phyloP scores from a whole-genome alignment of 2,113 vertebrate genomes.

The Tetrao urogallus region DNA sequence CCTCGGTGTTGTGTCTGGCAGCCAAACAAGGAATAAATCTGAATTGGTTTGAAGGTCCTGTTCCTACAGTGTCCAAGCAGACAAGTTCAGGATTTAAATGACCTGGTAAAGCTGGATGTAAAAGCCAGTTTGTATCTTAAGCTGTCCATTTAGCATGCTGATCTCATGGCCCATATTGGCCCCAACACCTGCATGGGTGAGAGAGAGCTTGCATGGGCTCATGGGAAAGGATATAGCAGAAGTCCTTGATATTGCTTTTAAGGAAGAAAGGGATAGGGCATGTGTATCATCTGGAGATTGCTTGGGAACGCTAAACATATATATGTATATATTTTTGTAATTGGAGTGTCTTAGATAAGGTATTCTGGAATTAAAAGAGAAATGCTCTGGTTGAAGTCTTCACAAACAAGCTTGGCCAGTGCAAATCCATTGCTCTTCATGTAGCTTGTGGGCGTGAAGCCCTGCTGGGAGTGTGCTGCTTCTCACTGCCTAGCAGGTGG shows the following conservation, averaged over 20 bases:
- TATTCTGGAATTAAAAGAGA: background rate
- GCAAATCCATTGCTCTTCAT: background rate
- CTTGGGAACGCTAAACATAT: background rate
- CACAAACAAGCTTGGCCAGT: background rate
- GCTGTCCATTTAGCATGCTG: background rate
- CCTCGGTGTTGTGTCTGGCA: conserved; percentile 32
- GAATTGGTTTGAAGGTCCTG: conserved; percentile 1
- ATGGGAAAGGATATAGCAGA: background rate
- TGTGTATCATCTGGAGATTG: background rate
- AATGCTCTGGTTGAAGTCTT: background rate
- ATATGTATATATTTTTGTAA: background rate
- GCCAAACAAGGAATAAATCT: background rate
- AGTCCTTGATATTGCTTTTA: background rate
- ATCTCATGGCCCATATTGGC: background rate
- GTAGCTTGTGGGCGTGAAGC: background rate
- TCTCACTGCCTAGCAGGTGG: background rate
- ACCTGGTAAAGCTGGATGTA: background rate
- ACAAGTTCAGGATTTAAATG: background rate
- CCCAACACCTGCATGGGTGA: background rate
- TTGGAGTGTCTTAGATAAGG: background rate
- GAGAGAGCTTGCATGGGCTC: background rate
- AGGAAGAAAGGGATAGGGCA: background rate
- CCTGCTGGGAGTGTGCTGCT: background rate
- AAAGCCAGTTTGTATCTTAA: conserved; percentile 9
- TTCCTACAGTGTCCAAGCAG: background rate